Percentiles rank a stretch among this genome's conserved stretches.
Conservation (phyloP, 2,113 vertebrate genomes). For the Sylvietta virens region DNA sequence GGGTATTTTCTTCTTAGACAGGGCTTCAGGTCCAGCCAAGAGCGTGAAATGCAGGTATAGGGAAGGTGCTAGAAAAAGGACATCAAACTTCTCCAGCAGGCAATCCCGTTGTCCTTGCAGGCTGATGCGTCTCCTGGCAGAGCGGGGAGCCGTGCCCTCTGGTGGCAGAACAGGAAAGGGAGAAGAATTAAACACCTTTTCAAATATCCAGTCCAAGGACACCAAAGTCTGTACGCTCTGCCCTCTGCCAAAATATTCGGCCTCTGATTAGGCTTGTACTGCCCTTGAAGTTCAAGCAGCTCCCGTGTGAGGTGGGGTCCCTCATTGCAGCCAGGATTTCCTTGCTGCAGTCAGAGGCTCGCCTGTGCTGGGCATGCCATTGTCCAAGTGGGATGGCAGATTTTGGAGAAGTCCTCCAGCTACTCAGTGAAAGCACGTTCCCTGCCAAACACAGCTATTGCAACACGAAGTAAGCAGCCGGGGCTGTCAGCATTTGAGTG, state of each 20-base stretch:
- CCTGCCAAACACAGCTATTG: not conserved
- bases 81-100: not conserved
- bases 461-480: not conserved
- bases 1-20: not conserved
- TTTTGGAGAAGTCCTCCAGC: not conserved
- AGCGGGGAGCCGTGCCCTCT: slow-evolving; percentile 10
- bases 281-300: not conserved
- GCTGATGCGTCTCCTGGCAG: not conserved
- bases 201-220: not conserved
- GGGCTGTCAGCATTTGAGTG: not conserved
- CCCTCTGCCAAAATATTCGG: not conserved
- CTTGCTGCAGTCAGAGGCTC: not conserved
- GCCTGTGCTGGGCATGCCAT: not conserved
- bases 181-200: not conserved
- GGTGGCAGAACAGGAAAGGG: not conserved
- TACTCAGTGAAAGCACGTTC: rapidly evolving
- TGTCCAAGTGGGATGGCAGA: not conserved
- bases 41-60: not conserved
- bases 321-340: not conserved
- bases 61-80: not conserved
- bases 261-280: not conserved
- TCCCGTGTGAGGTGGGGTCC: rapidly evolving
- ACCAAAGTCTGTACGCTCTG: no score
- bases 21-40: not conserved
- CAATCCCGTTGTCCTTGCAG: not conserved